Conservation (phyloP, 2,797 vertebrate species). For the Diplodus sargus region DNA sequence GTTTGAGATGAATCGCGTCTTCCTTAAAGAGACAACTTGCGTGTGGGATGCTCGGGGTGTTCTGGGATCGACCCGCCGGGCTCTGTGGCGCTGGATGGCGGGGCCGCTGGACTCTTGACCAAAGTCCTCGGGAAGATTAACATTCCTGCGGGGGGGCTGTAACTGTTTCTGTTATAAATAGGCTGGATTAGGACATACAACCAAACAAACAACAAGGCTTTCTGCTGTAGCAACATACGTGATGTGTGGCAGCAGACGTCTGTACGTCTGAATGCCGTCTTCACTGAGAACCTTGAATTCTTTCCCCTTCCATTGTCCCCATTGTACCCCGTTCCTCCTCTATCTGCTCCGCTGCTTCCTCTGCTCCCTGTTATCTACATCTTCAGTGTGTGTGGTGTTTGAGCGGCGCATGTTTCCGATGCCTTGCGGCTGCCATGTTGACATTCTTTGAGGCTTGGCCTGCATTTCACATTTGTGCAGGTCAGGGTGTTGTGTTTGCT, state of each 20-base stretch:
- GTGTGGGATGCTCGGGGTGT: constrained; percentile 14
- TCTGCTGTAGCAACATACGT: constrained; percentile 47
- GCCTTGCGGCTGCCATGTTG: constrained; percentile 74
- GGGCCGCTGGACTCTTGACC: constrained; percentile 78
- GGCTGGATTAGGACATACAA: constrained; percentile 67
- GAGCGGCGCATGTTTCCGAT: constrained; percentile 60
- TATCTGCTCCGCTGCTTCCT: constrained; percentile 61
- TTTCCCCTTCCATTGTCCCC: constrained; percentile 37
- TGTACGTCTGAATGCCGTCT: constrained; percentile 10
- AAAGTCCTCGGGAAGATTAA: constrained; percentile 79
- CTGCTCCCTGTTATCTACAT: constrained; percentile 55
- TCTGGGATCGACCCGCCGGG: constrained; percentile 43
- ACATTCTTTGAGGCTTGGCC: constrained; percentile 79
- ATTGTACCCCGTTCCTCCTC: constrained; percentile 39
- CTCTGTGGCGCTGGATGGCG: constrained; percentile 55
- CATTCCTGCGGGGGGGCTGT: constrained; percentile 71
- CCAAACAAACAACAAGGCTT: constrained; percentile 69
- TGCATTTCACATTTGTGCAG: constrained; percentile 75
- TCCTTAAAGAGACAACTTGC: constrained; percentile 39
- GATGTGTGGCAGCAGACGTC: constrained; percentile 12
- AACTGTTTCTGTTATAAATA: constrained; percentile 77
- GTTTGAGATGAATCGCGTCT: constrained; percentile 53
- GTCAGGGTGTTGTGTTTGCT: constrained; percentile 77
- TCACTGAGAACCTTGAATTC: constrained; percentile 16
- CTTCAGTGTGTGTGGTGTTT: constrained; percentile 47